Percentiles rank a stretch among this genome's conserved stretches.
Conservation (phyloP, 2,888 invertebrate species). For the Drosophila peninsularis region DNA sequence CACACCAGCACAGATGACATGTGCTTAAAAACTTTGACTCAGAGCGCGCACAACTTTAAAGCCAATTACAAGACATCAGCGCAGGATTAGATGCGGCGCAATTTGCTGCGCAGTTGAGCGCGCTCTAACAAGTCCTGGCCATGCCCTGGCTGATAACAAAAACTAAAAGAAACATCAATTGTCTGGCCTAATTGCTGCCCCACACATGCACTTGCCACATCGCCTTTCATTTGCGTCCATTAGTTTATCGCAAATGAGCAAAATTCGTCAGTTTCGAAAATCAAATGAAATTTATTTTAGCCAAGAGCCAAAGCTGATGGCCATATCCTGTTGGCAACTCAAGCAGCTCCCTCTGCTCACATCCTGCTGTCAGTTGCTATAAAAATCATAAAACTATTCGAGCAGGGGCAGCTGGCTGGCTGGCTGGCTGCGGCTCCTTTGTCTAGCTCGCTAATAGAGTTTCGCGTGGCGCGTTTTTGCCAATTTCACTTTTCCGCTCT, state of each 20-base stretch:
- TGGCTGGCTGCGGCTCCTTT: constrained; percentile 42
- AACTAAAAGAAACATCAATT: constrained; percentile 53
- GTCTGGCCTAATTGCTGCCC: constrained; percentile 61
- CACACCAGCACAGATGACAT: constrained; percentile 40
- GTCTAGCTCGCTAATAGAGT: constrained; percentile 77
- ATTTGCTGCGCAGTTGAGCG: constrained; percentile 46
- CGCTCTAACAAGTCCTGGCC: constrained; percentile 10
- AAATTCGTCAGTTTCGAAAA: constrained; percentile 42
- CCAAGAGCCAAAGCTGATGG: constrained; percentile 39
- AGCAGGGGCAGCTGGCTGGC: background rate
- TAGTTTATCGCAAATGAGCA: constrained; percentile 64
- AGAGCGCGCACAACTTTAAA: constrained; percentile 55
- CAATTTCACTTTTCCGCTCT: constrained; percentile 68
- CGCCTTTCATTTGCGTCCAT: constrained; percentile 69
- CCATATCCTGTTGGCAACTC: constrained; percentile 38
- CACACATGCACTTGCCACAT: constrained; percentile 12
- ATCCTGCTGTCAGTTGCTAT: constrained; percentile 72
- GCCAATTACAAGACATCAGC: constrained; percentile 59
- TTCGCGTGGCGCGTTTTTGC: constrained; percentile 57
- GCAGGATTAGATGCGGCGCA: constrained; percentile 36
- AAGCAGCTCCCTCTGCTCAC: background rate
- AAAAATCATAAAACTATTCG: constrained; percentile 79
- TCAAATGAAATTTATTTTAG: constrained; percentile 49
- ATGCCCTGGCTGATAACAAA: constrained; percentile 10
- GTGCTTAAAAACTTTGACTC: constrained; percentile 53